Conservation (phyloP, 2,797 vertebrate genomes). For the Argentina silus region DNA sequence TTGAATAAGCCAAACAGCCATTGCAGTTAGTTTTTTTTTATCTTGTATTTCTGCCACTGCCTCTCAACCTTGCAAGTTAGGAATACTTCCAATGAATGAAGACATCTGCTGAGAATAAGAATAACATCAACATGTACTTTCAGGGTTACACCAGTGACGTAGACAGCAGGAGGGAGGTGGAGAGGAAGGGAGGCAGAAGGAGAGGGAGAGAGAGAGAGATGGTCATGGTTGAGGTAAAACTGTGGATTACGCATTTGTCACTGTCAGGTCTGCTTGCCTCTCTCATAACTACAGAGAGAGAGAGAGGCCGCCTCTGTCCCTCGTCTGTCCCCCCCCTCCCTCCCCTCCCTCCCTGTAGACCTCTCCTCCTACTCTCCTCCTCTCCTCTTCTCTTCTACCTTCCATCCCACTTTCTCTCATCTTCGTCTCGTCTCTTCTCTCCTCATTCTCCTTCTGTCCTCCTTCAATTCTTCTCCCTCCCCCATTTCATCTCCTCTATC, state of each 20-base stretch:
- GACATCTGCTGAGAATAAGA: not conserved
- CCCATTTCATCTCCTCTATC: not conserved
- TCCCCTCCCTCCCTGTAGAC: no score
- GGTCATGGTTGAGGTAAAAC: not conserved
- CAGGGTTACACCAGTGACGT: not conserved
- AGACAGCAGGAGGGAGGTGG: not conserved
- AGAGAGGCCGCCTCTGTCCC: not conserved
- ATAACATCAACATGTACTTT: not conserved
- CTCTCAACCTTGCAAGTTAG: not conserved
- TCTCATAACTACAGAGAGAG: conserved; percentile 5
- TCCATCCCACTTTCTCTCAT: not conserved
- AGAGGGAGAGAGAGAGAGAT: conserved; percentile 1
- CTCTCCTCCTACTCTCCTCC: not conserved
- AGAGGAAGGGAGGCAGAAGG: not conserved
- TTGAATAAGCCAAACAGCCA: no score
- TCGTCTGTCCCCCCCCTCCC: not conserved
- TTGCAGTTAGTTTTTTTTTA: not conserved
- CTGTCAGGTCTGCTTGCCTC: conserved; percentile 9
- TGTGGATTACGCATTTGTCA: conserved; percentile 15
- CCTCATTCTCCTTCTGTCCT: not conserved
- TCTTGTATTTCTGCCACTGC: not conserved
- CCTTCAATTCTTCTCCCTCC: conserved; percentile 18
- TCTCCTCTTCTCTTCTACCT: not conserved
- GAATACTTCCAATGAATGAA: not conserved
- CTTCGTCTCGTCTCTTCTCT: not conserved